Evolutionary conservation across 2,888 invertebrate genomes (phyloP).

Genomic region (Caenorhabditis zanzibari): DNA sequence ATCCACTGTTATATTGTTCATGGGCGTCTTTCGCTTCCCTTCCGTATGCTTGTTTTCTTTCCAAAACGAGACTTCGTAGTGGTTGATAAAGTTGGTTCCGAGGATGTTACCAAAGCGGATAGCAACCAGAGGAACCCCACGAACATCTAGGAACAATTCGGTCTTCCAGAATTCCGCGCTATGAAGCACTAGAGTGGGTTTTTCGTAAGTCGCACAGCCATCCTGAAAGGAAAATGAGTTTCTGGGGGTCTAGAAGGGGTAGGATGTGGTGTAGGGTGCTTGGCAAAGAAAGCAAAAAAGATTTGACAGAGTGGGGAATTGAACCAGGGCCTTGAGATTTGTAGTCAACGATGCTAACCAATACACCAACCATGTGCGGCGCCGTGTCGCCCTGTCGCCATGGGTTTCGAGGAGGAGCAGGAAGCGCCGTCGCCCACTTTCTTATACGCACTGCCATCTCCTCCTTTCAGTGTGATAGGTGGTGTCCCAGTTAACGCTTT

Average conservation of each 20-base stretch:
- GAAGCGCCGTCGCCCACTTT: too few relatives aligned
- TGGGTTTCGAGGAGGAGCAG: too few relatives aligned
- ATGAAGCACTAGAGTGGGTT: slow-evolving; percentile 47
- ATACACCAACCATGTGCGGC: neutral
- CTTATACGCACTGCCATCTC: neutral
- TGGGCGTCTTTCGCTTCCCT: neutral
- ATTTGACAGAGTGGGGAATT: neutral
- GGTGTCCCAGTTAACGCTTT: neutral
- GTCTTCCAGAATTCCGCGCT: slow-evolving; percentile 50
- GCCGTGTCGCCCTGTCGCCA: too few relatives aligned
- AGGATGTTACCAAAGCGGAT: slow-evolving; percentile 71
- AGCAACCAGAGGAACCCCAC: slow-evolving; percentile 47
- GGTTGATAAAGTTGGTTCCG: slow-evolving; percentile 63
- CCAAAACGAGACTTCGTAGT: slow-evolving; percentile 68
- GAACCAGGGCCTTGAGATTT: neutral
- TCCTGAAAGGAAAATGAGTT: neutral
- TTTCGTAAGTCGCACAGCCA: neutral
- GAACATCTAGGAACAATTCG: slow-evolving; percentile 22
- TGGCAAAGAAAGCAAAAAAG: neutral
- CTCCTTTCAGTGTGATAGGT: neutral
- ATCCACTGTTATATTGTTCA: slow-evolving; percentile 36
- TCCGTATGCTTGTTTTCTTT: neutral
- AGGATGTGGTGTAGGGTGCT: too few relatives aligned
- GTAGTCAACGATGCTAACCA: neutral
- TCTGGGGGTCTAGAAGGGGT: neutral